These are phyloP conservation scores for Tetragonula clypearis DNA, from an alignment of 1,140 invertebrate species.

Conservation along the genomic window DNA sequence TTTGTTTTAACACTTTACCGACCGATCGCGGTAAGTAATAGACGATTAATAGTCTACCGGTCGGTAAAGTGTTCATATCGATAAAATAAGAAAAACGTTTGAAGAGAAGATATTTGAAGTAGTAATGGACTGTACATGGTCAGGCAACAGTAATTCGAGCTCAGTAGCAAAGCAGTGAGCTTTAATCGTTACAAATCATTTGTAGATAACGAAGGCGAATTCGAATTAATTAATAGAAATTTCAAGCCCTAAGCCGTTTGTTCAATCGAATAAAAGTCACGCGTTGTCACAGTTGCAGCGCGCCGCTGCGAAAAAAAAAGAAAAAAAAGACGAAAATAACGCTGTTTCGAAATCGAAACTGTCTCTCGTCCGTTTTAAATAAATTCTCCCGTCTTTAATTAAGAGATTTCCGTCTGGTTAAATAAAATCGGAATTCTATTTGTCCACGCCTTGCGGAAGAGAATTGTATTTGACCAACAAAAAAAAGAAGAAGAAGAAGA, in stretches of 20 bases:
- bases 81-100: background rate
- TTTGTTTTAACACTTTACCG: too few relatives aligned
- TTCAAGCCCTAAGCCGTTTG: background rate
- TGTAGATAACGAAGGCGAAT: background rate
- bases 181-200: background rate
- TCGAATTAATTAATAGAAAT: background rate
- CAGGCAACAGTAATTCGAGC: background rate
- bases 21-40: too few relatives aligned
- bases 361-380: background rate
- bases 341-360: background rate
- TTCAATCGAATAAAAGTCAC: constrained; percentile 7
- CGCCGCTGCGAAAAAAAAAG: too few relatives aligned
- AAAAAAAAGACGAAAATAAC: background rate
- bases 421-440: constrained; percentile 10
- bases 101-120: background rate
- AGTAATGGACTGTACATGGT: background rate
- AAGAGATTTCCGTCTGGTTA: background rate
- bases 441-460: background rate
- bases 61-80: background rate
- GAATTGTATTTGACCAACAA: background rate
- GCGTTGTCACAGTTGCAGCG: background rate
- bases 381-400: constrained; percentile 3
- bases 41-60: too few relatives aligned
- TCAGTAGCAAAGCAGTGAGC: background rate
- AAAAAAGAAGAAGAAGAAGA: too few relatives aligned